These are phyloP conservation scores for Petroica traversi DNA, from an alignment of 2,113 vertebrate species.

Conservation along the genomic window DNA sequence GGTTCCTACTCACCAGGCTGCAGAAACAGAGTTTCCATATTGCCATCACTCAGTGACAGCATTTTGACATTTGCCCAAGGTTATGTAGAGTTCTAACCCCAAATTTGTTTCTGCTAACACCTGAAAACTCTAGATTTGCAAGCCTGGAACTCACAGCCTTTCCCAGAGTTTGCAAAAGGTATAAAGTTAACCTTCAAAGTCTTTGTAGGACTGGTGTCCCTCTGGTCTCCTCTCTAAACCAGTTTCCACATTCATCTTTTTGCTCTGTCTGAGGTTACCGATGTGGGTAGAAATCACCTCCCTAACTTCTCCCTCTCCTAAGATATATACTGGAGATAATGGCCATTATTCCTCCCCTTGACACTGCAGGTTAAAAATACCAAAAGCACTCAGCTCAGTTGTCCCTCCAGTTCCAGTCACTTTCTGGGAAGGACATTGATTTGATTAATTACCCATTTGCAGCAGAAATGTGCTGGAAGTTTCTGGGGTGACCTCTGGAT, in stretches of 20 bases:
- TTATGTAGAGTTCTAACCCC: not conserved
- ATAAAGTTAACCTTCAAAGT: not conserved
- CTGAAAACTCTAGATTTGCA: not conserved
- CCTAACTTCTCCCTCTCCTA: not conserved
- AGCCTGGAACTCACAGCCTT: not conserved
- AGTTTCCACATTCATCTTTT: not conserved
- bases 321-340: slow-evolving; percentile 1
- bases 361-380: slow-evolving; percentile 15
- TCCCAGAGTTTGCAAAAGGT: not conserved
- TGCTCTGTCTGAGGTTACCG: not conserved
- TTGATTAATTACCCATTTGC: not conserved
- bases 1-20: not conserved
- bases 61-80: not conserved
- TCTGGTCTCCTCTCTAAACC: not conserved
- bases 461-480: not conserved
- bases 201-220: not conserved
- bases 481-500: not conserved
- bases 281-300: not conserved
- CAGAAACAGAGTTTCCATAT: not conserved
- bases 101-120: not conserved
- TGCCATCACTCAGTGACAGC: not conserved
- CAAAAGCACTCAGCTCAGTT: not conserved
- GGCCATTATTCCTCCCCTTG: not conserved
- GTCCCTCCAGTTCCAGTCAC: not conserved
- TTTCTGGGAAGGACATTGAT: not conserved